A percentile compares a stretch with the other conserved stretches of the same genome.
Evolutionary conservation across 1,140 invertebrate species (phyloP).

Genomic region (Antheraea mylitta): DNA sequence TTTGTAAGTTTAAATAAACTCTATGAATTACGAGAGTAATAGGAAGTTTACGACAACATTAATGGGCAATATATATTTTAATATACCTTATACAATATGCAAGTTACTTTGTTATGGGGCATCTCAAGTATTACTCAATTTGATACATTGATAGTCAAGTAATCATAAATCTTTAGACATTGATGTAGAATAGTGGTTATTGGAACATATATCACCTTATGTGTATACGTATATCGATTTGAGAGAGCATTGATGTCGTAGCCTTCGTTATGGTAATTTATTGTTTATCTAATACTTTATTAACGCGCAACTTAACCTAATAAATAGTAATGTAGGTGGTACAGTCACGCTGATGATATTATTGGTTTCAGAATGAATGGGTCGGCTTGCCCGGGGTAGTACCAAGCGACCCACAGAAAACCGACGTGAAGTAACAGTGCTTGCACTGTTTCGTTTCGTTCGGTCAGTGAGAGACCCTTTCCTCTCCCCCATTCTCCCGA

Average conservation of each 20-base stretch:
- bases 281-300: neutral
- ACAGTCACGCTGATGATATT: no score
- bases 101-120: neutral
- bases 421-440: no score
- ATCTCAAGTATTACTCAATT: neutral
- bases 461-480: no score
- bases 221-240: neutral
- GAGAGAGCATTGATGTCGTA: neutral
- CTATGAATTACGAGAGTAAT: neutral
- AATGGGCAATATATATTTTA: slow-evolving; percentile 1
- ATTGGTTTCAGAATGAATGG: no score
- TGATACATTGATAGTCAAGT: slow-evolving; percentile 1
- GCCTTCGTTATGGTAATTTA: neutral
- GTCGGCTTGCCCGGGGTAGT: no score
- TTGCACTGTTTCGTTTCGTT: no score
- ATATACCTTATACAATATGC: no score
- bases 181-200: neutral
- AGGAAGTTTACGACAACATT: neutral
- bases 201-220: neutral
- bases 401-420: no score
- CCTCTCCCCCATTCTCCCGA: no score
- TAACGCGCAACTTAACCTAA: neutral
- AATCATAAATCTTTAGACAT: slow-evolving; percentile 3
- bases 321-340: no score
- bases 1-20: neutral